Evolutionary conservation across 2,113 vertebrate genomes (phyloP), one percentile per base, ranked within the genome.

Genomic region (Pseudorectes ferrugineus): DNA sequence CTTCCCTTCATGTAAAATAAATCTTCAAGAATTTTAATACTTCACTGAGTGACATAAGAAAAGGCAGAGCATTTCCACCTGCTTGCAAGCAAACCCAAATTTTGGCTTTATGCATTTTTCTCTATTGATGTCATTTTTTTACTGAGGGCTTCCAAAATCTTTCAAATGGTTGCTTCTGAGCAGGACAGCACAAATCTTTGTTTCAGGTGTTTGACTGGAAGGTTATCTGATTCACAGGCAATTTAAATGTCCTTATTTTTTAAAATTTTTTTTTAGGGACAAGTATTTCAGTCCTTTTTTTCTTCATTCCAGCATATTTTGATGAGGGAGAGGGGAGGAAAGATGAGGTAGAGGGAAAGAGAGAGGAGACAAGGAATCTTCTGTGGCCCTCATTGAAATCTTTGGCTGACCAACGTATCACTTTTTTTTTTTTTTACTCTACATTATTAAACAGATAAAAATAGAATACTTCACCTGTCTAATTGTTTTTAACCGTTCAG

Each of bases 401-500:
- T 85, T 58, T 58, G 22, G 15, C 51, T 78, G 52, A 78, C 5
- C 20, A 33, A 82, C 78, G 15, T 8, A 13, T 12, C 3, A 19
- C 10, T n/a, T 46, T 31, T 35, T 19, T 19, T 23, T 51, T n/a
- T 18, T 12, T n/a, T 18, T 12, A 6, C 28, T 43, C 18, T 40
- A 22, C 42, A 33, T 31, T 4, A 68, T 12, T 46, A 63, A 40
- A 7, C 11, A 38, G 23, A 29, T 51, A 43, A 78, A 75, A 61
- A 0, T 1, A 51, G 31, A 46, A 5, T 24, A 52, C 51, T 23
- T 31, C 14, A 15, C 33, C 8, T 40, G 19, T 10, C 33, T 54
- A 40, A 22, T 2, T 36, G 15, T 16, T 42, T 68, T 48, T 25
- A 42, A 9, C 2, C 0, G 0, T 23, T 38, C 46, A 38, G 75